These are phyloP conservation scores for Pimephales promelas DNA, from an alignment of 2,113 vertebrate species.

Conservation along the genomic window DNA sequence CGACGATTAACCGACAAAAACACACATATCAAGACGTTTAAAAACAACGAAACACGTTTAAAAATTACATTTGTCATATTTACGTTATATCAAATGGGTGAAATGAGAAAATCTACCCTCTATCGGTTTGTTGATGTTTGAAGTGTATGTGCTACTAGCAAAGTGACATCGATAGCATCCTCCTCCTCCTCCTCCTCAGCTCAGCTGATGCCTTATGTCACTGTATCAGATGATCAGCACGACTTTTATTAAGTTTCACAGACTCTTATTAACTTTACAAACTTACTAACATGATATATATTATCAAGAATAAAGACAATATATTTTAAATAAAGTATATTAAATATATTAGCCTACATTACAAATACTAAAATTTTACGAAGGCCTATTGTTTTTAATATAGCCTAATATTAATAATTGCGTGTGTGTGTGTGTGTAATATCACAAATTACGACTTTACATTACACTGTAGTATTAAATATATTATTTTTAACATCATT, in stretches of 20 bases:
- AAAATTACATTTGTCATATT: not conserved
- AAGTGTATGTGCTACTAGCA: not conserved
- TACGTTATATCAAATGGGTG: no score
- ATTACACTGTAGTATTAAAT: no score
- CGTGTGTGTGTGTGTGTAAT: no score
- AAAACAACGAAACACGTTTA: not conserved
- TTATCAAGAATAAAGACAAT: no score
- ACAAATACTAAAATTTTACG: no score
- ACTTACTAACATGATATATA: no score
- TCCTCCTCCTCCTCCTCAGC: not conserved
- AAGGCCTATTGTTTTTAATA: no score
- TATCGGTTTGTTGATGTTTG: not conserved
- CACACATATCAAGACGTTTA: not conserved
- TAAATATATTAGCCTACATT: no score
- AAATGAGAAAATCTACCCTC: not conserved
- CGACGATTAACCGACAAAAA: not conserved
- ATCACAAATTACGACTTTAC: no score
- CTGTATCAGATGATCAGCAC: slow-evolving; percentile 13
- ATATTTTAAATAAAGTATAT: no score
- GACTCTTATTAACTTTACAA: not conserved
- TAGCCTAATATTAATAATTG: no score
- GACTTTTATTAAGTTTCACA: not conserved
- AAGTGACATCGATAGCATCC: slow-evolving; percentile 25
- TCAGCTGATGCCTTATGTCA: slow-evolving; percentile 37
- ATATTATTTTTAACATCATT: not conserved